Conservation (phyloP, 2,888 invertebrate species). For the Mimas tiliae region DNA sequence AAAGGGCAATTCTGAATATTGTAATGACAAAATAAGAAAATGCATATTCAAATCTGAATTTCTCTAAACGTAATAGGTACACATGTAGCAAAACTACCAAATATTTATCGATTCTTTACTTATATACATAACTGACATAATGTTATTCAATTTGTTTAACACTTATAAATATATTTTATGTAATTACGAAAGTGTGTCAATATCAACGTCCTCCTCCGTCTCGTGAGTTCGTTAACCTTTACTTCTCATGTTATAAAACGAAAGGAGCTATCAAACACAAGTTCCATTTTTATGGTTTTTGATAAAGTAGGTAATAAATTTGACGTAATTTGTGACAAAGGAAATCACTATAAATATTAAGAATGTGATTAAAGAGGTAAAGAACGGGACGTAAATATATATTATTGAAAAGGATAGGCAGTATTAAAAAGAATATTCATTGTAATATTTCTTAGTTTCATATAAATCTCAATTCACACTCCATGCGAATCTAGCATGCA, state of each 20-base stretch:
- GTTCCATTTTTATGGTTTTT: no score
- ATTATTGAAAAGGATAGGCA: not conserved
- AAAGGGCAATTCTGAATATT: no score
- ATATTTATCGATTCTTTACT: not conserved
- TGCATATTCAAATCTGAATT: no score
- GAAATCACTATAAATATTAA: no score
- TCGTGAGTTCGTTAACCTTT: conserved; percentile 16
- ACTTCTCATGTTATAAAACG: conserved; percentile 3
- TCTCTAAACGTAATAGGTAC: no score
- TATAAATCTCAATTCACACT: conserved; percentile 36
- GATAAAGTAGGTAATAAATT: no score
- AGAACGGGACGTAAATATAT: not conserved
- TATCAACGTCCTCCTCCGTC: conserved; percentile 2
- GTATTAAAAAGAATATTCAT: not conserved
- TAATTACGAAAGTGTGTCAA: conserved; percentile 17
- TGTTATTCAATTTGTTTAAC: not conserved
- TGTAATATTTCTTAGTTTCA: conserved; percentile 35
- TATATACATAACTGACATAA: not conserved
- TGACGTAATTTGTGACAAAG: no score
- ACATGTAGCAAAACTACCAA: not conserved
- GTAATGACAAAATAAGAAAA: no score
- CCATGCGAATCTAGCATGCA: conserved; percentile 37
- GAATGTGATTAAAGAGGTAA: no score
- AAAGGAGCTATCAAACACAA: not conserved
- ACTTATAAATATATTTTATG: conserved; percentile 17